These are phyloP conservation scores for Apus apus DNA, from an alignment of 2,113 vertebrate genomes.

Conservation along the genomic window DNA sequence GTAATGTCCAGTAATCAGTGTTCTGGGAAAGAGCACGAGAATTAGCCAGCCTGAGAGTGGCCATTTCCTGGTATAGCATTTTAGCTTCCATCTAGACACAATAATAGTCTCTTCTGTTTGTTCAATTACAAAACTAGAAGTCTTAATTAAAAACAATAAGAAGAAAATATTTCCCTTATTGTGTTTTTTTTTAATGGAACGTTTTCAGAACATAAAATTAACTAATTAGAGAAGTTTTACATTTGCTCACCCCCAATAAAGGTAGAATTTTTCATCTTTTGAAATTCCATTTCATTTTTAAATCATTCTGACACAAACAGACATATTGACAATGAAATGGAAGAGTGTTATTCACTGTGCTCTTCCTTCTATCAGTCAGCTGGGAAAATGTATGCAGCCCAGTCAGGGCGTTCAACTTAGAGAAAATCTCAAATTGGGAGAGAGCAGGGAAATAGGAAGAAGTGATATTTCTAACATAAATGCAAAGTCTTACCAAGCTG, in stretches of 20 bases:
- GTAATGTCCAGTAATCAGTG: neutral
- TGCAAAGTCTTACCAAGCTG: neutral
- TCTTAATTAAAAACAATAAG: constrained; percentile 11
- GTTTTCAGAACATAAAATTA: neutral
- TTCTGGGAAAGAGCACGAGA: constrained; percentile 34
- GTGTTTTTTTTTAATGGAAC: neutral
- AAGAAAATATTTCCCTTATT: neutral
- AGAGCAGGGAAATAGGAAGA: neutral
- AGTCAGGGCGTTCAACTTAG: neutral
- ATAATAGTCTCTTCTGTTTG: constrained; percentile 1
- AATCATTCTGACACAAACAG: neutral
- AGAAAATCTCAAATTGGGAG: neutral
- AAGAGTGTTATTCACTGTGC: neutral
- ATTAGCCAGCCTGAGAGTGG: neutral
- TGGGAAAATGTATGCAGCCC: neutral
- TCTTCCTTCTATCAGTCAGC: neutral
- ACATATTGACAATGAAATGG: neutral
- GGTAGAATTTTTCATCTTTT: neutral
- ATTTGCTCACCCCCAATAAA: neutral
- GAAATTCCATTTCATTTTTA: constrained; percentile 9
- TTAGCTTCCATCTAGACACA: constrained; percentile 8
- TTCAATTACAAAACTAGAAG: neutral
- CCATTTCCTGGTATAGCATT: constrained; percentile 36
- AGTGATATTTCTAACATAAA: neutral
- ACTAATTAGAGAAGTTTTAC: neutral